Percentiles rank a stretch among this genome's conserved stretches.
phyloP scores from a whole-genome alignment of 2,888 invertebrate species.

The Phalera bucephala region DNA sequence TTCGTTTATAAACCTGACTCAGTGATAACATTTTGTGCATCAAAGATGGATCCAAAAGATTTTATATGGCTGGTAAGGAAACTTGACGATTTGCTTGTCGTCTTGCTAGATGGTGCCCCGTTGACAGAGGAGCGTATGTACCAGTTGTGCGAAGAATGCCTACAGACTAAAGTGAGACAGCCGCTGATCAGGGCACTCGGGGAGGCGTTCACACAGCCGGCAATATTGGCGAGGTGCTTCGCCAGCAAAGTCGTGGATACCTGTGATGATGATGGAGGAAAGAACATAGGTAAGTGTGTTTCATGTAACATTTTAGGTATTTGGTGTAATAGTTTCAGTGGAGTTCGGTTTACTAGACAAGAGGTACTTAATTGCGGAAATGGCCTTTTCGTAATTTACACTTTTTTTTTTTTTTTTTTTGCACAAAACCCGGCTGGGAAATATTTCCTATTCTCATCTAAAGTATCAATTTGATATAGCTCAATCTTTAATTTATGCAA shows the following conservation, averaged over 20 bases:
- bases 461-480: too few relatives aligned
- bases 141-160: slow-evolving; percentile 89
- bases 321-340: too few relatives aligned
- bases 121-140: slow-evolving; percentile 90
- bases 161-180: slow-evolving; percentile 86
- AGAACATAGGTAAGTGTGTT: slow-evolving; percentile 60
- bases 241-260: slow-evolving; percentile 62
- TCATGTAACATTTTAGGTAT: too few relatives aligned
- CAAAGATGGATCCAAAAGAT: background rate
- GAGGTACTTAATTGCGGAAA: too few relatives aligned
- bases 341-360: too few relatives aligned
- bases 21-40: too few relatives aligned
- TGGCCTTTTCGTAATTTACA: too few relatives aligned
- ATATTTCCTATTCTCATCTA: too few relatives aligned
- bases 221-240: slow-evolving; percentile 88
- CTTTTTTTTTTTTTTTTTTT: too few relatives aligned
- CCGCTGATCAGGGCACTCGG: slow-evolving; percentile 89
- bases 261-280: slow-evolving; percentile 32
- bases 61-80: slow-evolving; percentile 32
- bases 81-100: slow-evolving; percentile 46
- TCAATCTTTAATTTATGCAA: too few relatives aligned
- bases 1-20: too few relatives aligned
- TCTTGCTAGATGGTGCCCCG: slow-evolving; percentile 65
- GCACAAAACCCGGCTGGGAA: too few relatives aligned
- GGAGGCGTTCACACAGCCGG: slow-evolving; percentile 87